Evolutionary conservation across 1,140 invertebrate species (phyloP).

Genomic region (Zaprionus camerounensis): DNA sequence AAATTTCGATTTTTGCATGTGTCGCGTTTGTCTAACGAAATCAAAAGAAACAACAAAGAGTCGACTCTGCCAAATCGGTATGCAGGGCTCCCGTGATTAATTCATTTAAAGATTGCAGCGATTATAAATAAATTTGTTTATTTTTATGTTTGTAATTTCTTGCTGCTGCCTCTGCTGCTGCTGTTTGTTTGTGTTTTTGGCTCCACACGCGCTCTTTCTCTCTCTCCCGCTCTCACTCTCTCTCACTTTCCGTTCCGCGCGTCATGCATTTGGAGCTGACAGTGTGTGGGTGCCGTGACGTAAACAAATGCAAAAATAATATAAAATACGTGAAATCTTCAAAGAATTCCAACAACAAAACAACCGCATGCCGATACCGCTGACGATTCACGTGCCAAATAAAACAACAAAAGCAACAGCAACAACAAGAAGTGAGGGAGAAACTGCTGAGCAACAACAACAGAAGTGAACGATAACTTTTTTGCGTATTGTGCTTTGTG

Average conservation of each 20-base stretch:
- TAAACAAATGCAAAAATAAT: constrained; percentile 73
- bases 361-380: constrained; percentile 28
- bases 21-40: constrained; percentile 30
- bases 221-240: constrained; percentile 22
- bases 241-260: constrained; percentile 27
- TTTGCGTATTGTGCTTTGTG: constrained; percentile 62
- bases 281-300: constrained; percentile 57
- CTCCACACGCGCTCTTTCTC: constrained; percentile 32
- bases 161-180: neutral
- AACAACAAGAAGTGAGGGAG: constrained; percentile 18
- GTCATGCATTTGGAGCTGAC: constrained; percentile 45
- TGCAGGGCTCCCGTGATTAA: constrained; percentile 24
- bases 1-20: constrained; percentile 74
- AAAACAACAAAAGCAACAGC: constrained; percentile 45
- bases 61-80: constrained; percentile 24
- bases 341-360: constrained; percentile 52
- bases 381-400: constrained; percentile 67
- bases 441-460: neutral
- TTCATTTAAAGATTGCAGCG: constrained; percentile 19
- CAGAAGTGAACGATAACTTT: constrained; percentile 45
- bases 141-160: constrained; percentile 27
- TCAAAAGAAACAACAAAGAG: constrained; percentile 46
- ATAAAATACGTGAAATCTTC: constrained; percentile 46
- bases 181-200: constrained; percentile 52
- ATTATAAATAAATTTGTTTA: constrained; percentile 41